Base-by-base conservation (phyloP, 2,888 invertebrate species). In the Quadriops clusia region DNA sequence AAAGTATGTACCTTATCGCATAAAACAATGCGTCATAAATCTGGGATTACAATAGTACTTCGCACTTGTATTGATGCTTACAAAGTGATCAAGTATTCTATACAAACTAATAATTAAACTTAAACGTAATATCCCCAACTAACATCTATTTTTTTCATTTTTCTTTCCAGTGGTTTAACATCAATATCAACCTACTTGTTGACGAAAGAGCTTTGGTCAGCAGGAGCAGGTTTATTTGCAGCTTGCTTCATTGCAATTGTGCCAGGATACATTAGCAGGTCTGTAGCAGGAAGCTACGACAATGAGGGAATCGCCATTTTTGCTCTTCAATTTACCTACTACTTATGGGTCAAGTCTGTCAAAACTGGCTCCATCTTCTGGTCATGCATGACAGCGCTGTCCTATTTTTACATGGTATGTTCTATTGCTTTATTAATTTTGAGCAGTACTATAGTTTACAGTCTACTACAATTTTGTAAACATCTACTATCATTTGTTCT, bases 251-350 rank as follows among this genome's bases (percentile, higher is more conserved):
- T 98, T 47, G 94, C 95, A 23, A 95, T 98, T 48, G 87, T 97
- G 17, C 98, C 98, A 24, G 98, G 98, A 32, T 98, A 98, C 63
- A 98, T 98, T 45, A 95, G 94, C 53, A 74, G 98, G 36, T 98
- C 98, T 0, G 98, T 98, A 8, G 98, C 98, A 17, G 98, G 98
- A 14, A 97, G 95, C 51, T 98, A 98, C 58, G 98, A 99, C 57
- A 99, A 98, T 65, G 98, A 99, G 65, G 98, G 98, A 41, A 98
- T 99, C 55, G 98, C 98, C 30, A 99, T 99, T 50, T 99, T 99
- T 67, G 97, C 97, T 2, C 71, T 98, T 30, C 97, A 97, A 66
- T 89, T 97, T 57, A 98, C 98, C 2, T 98, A 97, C 58, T 98
- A 81, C 56, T 67, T 98, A 27, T 98, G 98, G 98, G 82, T 98